phyloP scores from a whole-genome alignment of 1,140 invertebrate genomes.

The Chelonus insularis region DNA sequence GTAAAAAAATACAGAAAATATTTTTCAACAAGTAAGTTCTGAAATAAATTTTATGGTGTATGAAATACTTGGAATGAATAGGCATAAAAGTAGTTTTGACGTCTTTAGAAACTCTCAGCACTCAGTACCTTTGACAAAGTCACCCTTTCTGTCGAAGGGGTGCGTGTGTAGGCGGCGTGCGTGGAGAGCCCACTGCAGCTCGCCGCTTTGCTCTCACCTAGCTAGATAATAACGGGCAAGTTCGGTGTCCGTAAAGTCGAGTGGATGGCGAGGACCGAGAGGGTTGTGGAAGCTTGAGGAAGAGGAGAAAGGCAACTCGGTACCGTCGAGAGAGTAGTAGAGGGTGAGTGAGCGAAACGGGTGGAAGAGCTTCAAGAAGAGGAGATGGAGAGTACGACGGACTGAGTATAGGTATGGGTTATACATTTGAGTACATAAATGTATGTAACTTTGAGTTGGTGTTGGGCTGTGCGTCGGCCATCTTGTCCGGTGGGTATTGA shows the following conservation, averaged over 20 bases:
- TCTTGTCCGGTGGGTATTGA: slow-evolving; percentile 63
- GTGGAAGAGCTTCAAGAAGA: slow-evolving; percentile 18
- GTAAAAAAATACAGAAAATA: too few relatives aligned
- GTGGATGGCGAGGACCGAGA: slow-evolving; percentile 41
- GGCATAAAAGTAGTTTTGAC: too few relatives aligned
- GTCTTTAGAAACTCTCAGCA: too few relatives aligned
- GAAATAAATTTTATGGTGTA: too few relatives aligned
- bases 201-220: slow-evolving; percentile 33
- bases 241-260: slow-evolving; percentile 56
- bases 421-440: slow-evolving; percentile 63
- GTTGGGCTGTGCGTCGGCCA: slow-evolving; percentile 62
- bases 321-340: neutral
- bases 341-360: slow-evolving; percentile 18
- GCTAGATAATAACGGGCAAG: slow-evolving; percentile 56
- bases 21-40: too few relatives aligned
- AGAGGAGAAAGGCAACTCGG: slow-evolving; percentile 11
- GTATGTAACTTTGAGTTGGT: slow-evolving; percentile 61
- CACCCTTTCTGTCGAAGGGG: neutral
- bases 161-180: neutral
- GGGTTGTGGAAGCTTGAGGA: slow-evolving; percentile 9
- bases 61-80: too few relatives aligned
- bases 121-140: slow-evolving; percentile 1
- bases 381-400: slow-evolving; percentile 12
- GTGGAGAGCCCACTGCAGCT: slow-evolving; percentile 12
- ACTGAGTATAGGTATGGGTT: slow-evolving; percentile 47